Conservation (phyloP, 1,140 invertebrate species). For the Rhopalosiphum maidis region DNA sequence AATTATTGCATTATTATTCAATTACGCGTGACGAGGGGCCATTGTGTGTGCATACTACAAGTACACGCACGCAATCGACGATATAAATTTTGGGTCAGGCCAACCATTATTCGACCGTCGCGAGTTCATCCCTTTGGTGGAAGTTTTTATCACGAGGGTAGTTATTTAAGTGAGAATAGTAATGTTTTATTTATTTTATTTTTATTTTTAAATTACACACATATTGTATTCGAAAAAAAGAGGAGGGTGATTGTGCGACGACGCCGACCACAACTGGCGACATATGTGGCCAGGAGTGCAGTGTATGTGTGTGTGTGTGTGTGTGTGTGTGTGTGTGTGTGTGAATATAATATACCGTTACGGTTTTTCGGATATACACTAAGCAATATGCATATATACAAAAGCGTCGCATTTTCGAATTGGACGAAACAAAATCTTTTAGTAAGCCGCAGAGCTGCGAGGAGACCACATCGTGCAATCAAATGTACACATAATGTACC, state of each 20-base stretch:
- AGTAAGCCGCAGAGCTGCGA: neutral
- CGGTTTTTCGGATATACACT: neutral
- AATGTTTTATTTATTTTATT: neutral
- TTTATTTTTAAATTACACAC: neutral
- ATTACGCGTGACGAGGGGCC: constrained; percentile 27
- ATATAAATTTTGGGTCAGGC: neutral
- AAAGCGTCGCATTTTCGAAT: neutral
- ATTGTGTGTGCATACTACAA: neutral
- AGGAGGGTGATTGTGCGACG: neutral
- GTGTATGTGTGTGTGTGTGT: neutral
- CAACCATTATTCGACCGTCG: neutral
- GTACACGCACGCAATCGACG: neutral
- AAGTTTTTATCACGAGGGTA: neutral
- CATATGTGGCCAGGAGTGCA: neutral
- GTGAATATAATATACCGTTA: neutral
- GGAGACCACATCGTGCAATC: neutral
- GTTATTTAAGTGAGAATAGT: neutral
- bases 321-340: neutral
- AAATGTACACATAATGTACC: neutral
- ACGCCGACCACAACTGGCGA: neutral
- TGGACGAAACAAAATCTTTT: neutral
- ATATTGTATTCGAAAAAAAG: constrained; percentile 19
- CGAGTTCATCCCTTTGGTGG: neutral
- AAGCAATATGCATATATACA: no score
- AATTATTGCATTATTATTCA: constrained; percentile 53